Conservation (phyloP, 2,797 vertebrate species). For the Cryptoblepharus egeriae region DNA sequence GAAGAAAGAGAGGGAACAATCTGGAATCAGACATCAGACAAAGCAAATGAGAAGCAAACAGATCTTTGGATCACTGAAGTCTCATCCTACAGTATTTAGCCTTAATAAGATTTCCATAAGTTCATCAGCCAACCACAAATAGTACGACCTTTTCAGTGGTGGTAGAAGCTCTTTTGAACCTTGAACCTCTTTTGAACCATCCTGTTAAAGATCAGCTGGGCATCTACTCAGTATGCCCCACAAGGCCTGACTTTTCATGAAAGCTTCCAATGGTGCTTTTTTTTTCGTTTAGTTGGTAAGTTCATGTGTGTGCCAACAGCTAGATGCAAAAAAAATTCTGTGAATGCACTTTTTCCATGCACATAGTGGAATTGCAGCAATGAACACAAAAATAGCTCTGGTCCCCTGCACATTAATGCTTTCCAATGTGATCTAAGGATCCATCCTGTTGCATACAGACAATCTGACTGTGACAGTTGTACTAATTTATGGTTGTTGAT, state of each 20-base stretch:
- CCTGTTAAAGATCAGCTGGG: no score
- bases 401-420: not conserved
- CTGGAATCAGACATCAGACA: not conserved
- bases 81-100: not conserved
- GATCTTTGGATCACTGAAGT: not conserved
- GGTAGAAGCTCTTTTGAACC: no score
- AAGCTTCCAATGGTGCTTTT: no score
- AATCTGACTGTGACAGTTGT: not conserved
- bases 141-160: no score
- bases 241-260: no score
- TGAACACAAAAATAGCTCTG: not conserved
- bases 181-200: no score
- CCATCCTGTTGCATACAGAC: not conserved
- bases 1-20: not conserved
- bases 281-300: not conserved
- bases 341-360: not conserved
- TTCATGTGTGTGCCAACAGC: not conserved
- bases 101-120: no score
- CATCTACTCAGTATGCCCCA: no score
- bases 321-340: not conserved
- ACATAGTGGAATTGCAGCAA: not conserved
- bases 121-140: no score
- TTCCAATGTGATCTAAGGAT: not conserved
- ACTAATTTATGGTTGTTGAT: not conserved
- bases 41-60: not conserved